Percentiles rank a stretch among this genome's conserved stretches.
Conservation (phyloP, 2,113 vertebrate genomes). For the Brachypteracias leptosomus region DNA sequence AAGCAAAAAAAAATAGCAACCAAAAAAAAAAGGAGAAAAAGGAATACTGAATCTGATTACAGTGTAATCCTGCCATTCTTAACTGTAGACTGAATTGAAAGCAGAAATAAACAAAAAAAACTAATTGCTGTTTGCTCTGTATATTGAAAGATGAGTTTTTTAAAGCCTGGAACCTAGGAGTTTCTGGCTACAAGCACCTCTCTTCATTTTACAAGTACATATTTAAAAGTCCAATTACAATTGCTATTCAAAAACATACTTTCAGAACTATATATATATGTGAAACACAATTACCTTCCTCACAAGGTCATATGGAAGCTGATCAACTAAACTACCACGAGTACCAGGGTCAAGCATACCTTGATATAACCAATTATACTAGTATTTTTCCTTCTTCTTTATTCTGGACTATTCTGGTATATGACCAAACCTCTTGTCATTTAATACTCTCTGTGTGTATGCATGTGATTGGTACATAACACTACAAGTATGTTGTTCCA, state of each 20-base stretch:
- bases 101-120: neutral
- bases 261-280: rapidly evolving
- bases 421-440: neutral
- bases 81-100: neutral
- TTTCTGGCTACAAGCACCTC: neutral
- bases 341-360: neutral
- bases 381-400: neutral
- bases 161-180: neutral
- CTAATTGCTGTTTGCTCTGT: neutral
- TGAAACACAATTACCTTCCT: neutral
- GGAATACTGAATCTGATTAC: neutral
- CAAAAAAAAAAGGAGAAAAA: neutral
- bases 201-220: neutral
- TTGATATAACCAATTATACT: neutral
- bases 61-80: neutral
- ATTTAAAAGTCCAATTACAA: neutral
- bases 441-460: neutral
- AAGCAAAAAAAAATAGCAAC: neutral
- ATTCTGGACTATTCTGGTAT: neutral
- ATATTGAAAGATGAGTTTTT: neutral
- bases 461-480: neutral
- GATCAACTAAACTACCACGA: neutral
- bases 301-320: neutral
- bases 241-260: neutral
- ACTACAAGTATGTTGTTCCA: neutral